phyloP scores from a whole-genome alignment of 2,888 invertebrate genomes.

The Patella caerulea region DNA sequence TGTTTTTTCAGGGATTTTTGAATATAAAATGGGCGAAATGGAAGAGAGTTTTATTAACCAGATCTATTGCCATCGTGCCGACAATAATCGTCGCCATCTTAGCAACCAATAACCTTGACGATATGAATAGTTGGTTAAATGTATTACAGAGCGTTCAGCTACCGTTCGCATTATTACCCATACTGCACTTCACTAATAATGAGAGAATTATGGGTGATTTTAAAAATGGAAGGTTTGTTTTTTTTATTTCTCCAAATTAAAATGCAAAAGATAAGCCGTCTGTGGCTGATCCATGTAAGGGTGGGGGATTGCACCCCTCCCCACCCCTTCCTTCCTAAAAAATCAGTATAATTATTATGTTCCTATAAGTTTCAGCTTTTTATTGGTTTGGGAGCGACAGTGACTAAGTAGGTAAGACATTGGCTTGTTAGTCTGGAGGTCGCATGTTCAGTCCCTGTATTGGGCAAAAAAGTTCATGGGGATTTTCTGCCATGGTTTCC shows the following conservation, averaged over 20 bases:
- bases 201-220: slow-evolving; percentile 87
- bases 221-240: slow-evolving; percentile 77
- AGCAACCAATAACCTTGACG: slow-evolving; percentile 78
- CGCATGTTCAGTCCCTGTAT: too few relatives aligned
- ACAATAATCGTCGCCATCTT: slow-evolving; percentile 69
- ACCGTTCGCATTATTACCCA: slow-evolving; percentile 88
- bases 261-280: too few relatives aligned
- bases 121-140: slow-evolving; percentile 87
- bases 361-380: not conserved
- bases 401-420: too few relatives aligned
- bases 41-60: slow-evolving; percentile 88
- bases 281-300: too few relatives aligned
- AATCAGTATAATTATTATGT: too few relatives aligned
- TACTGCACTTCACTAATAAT: slow-evolving; percentile 87
- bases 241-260: too few relatives aligned
- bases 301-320: too few relatives aligned
- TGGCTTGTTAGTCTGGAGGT: too few relatives aligned
- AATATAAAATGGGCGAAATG: slow-evolving; percentile 88
- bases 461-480: too few relatives aligned
- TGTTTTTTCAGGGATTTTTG: slow-evolving; percentile 78
- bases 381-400: not conserved
- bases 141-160: slow-evolving; percentile 88
- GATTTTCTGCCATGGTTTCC: too few relatives aligned
- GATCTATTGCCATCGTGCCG: slow-evolving; percentile 84
- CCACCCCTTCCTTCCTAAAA: too few relatives aligned